Evolutionary conservation across 2,888 invertebrate genomes (phyloP).

Genomic region (Caenorhabditis afra): DNA sequence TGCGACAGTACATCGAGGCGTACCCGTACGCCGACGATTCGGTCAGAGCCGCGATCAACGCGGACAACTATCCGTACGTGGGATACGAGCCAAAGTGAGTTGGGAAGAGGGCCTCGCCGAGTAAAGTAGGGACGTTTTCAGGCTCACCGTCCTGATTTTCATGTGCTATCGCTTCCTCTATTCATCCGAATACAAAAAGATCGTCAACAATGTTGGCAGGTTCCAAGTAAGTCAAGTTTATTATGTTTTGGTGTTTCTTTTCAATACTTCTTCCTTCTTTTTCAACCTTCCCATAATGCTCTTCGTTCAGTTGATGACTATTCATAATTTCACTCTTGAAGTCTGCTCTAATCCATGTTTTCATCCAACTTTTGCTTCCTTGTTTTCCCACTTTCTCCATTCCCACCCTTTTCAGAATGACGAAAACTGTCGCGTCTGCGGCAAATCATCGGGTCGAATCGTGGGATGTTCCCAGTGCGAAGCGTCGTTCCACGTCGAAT

Average conservation of each 20-base stretch:
- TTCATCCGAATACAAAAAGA: constrained; percentile 93
- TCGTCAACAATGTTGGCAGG: constrained; percentile 87
- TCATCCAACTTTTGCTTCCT: no score
- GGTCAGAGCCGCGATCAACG: constrained; percentile 64
- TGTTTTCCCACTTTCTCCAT: no score
- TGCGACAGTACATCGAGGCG: constrained; percentile 52
- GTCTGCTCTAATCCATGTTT: neutral
- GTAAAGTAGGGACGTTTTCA: constrained; percentile 10
- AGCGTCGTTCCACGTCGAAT: constrained; percentile 96
- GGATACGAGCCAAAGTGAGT: constrained; percentile 84
- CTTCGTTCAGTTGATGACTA: no score
- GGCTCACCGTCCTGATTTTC: constrained; percentile 84
- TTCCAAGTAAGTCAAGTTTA: constrained; percentile 65
- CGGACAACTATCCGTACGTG: constrained; percentile 88
- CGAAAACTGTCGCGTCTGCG: constrained; percentile 81
- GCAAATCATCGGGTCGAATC: constrained; percentile 86
- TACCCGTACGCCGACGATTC: constrained; percentile 40
- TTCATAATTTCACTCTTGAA: neutral
- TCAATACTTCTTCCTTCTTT: no score
- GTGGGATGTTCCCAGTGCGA: constrained; percentile 98
- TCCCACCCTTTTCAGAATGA: constrained; percentile 79
- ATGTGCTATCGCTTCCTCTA: constrained; percentile 94
- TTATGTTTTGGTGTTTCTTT: no score
- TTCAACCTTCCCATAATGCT: no score
- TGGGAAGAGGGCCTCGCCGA: neutral